phyloP scores from a whole-genome alignment of 2,888 invertebrate genomes.

The Diarsia brunnea region DNA sequence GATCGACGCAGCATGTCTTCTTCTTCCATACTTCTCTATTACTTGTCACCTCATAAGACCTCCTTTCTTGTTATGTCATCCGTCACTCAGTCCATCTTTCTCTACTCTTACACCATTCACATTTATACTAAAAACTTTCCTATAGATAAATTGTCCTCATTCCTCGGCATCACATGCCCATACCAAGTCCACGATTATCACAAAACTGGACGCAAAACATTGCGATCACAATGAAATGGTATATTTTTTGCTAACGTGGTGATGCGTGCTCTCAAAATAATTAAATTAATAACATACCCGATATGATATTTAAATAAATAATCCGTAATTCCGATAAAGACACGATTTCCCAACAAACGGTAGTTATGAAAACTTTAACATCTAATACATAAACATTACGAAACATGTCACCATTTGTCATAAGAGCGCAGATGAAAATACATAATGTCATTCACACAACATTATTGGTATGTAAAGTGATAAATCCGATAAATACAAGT shows the following conservation, averaged over 20 bases:
- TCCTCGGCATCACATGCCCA: not conserved
- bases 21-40: not conserved
- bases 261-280: not conserved
- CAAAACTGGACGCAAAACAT: not conserved
- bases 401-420: constrained; percentile 47
- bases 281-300: not conserved
- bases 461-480: constrained; percentile 56
- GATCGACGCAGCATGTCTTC: not conserved
- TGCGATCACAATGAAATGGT: not conserved
- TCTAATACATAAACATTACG: constrained; percentile 25
- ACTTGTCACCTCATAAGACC: not conserved
- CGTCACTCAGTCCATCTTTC: not conserved
- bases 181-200: not conserved
- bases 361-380: constrained; percentile 34
- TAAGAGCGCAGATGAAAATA: constrained; percentile 45
- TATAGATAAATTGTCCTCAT: not conserved
- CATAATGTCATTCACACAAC: constrained; percentile 52
- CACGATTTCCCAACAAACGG: constrained; percentile 2
- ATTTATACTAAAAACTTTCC: not conserved
- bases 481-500: constrained; percentile 63
- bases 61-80: not conserved
- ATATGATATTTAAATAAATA: not conserved
- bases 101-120: not conserved
- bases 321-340: constrained; percentile 4
- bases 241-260: not conserved